Percentiles rank a stretch among this genome's conserved stretches.
These are phyloP conservation scores for Caenorhabditis virilis DNA, from an alignment of 2,888 invertebrate species.

Conservation along the genomic window DNA sequence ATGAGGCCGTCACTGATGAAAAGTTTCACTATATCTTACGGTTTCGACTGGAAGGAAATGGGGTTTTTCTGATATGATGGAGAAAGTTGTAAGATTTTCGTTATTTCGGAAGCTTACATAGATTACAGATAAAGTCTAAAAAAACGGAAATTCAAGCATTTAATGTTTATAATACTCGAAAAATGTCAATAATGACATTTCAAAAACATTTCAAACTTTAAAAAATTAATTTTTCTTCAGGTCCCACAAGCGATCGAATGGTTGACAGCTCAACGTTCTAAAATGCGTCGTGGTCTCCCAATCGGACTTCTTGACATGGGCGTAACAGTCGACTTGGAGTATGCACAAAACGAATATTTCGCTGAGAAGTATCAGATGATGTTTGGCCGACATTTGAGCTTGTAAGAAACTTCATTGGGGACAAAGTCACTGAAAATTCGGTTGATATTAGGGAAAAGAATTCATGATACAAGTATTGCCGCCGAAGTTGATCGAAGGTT, in stretches of 20 bases:
- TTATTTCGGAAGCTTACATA: no score
- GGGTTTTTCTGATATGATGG: constrained; percentile 86
- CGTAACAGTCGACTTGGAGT: constrained; percentile 48
- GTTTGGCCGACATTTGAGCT: constrained; percentile 48
- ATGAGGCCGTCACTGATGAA: constrained; percentile 68
- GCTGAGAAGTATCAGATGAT: constrained; percentile 45
- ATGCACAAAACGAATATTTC: constrained; percentile 49
- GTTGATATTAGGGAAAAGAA: constrained; percentile 84
- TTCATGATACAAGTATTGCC: constrained; percentile 87
- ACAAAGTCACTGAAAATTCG: constrained; percentile 77
- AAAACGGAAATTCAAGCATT: not conserved
- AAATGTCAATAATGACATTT: no score
- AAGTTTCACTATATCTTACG: constrained; percentile 88
- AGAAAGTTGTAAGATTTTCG: constrained; percentile 75
- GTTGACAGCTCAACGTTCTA: constrained; percentile 26
- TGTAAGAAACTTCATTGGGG: constrained; percentile 40
- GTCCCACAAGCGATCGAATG: constrained; percentile 36
- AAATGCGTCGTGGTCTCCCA: constrained; percentile 42
- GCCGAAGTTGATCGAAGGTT: constrained; percentile 73
- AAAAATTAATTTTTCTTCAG: constrained; percentile 1
- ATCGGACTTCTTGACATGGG: constrained; percentile 56
- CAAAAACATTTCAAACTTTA: no score
- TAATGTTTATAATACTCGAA: no score
- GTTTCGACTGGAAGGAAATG: constrained; percentile 89
- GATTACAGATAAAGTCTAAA: no score